Base-by-base conservation (phyloP, 1,140 invertebrate genomes). In the Pogonus chalceus region DNA sequence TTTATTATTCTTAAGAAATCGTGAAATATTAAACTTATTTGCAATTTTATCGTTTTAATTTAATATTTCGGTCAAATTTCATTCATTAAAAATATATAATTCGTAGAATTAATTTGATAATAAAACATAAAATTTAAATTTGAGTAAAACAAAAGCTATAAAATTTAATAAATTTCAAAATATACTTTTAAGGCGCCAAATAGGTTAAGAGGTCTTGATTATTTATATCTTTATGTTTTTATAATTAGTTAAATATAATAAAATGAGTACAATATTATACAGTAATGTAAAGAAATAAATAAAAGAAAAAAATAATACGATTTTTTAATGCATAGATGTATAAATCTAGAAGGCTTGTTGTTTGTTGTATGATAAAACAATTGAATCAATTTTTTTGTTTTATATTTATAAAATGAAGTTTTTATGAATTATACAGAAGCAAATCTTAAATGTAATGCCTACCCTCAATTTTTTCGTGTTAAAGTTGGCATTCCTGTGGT, bases 221-320 rank as follows among this genome's bases (percentile, higher is more conserved):
- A 43, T 43, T 10, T 12, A 43, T 18, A 43, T 43, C 37, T 43
- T 43, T 43, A 43, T 43, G 37, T 43, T 18, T 12, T 43, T 43
- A 43, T 43, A 43, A 43, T 43, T 43, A 43, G 37, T 43, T 4
- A 43, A 31, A 31, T 14, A 31, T 7, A 4, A 31, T 7, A 7
- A 7, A 31, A 31, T 7, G 14, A 31, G 14, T 14, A 31, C 26
- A 31, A 7, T 14, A 14, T 31, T 31, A 7, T 14, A 31, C 14
- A 31, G 4, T 31, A 7, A 7, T 31, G 26, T 31, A 31, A 14
- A 7, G 7, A 31, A 7, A 7, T 31, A 7, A 14, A 7, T 31
- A 14, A 7, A 31, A 31, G 4, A 31, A 7, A 7, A 14, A 14
- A 4, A 31, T 31, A 31, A 7, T 31, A 4, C 26, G 4, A 14